Conservation (phyloP, 2,888 invertebrate genomes). For the Colletes collaris region DNA sequence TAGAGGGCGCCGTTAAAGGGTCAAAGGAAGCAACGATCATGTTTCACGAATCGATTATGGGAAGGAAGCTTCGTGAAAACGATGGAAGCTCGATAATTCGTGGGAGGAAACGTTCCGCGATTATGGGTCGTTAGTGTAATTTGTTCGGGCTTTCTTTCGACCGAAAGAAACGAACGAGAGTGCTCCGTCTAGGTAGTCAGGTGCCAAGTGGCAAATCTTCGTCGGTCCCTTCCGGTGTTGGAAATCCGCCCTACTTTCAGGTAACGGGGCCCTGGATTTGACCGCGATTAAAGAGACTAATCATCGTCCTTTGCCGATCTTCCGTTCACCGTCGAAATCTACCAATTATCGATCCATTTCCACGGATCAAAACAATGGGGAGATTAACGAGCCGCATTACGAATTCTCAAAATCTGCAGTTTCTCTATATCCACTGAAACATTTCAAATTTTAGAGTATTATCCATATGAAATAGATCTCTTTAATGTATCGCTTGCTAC, state of each 20-base stretch:
- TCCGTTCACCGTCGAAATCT: slow-evolving; percentile 25
- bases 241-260: slow-evolving; percentile 73
- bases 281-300: slow-evolving; percentile 62
- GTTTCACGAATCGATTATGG: not conserved
- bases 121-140: slow-evolving; percentile 44
- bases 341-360: slow-evolving; percentile 37
- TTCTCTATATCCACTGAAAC: too few relatives aligned
- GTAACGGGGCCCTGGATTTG: slow-evolving; percentile 68
- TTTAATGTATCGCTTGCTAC: too few relatives aligned
- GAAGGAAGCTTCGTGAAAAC: not conserved
- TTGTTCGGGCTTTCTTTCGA: slow-evolving; percentile 7
- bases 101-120: not conserved
- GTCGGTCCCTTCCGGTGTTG: slow-evolving; percentile 37
- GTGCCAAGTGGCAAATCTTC: slow-evolving; percentile 52
- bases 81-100: not conserved
- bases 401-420: too few relatives aligned
- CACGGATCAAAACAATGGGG: slow-evolving; percentile 36
- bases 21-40: too few relatives aligned
- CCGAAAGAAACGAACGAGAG: not conserved
- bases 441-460: too few relatives aligned
- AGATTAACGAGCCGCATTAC: slow-evolving; percentile 24
- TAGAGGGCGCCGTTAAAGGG: too few relatives aligned
- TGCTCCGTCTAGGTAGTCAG: slow-evolving; percentile 49
- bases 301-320: slow-evolving; percentile 27
- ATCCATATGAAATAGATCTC: too few relatives aligned